Base-by-base conservation (phyloP, 2,888 invertebrate genomes). In the Epistrophella euchroma region DNA sequence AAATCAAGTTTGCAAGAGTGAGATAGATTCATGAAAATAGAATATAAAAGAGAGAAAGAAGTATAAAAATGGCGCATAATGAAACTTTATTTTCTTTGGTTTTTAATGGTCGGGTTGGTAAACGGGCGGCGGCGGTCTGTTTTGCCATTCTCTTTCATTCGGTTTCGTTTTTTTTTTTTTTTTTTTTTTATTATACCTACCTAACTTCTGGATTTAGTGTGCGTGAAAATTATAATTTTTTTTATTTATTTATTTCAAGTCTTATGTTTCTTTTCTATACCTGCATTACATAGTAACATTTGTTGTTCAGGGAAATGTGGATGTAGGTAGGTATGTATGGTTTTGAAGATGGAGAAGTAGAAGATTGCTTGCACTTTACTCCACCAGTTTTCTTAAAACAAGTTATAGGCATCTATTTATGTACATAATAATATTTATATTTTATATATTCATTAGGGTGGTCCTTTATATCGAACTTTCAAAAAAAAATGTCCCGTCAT, bases 21-120 rank as follows among this genome's bases (percentile, higher is more conserved):
- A 71, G 66, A 76, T 5, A 19, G 32, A 13, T 22, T 10, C 19
- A 45, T 45, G 15, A 17, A 15, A 40, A 47, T 22, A 47, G 13
- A 55, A 55, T 47, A 17, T 5, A 7, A 10, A 32, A 66, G 37
- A 52, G 66, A 19, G 52, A 52, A 40, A 43, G 25, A 43, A 72
- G 56, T 58, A 77, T 52, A 66, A 76, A 82, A 77, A 82, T 82
- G 77, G 82, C 66, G 77, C 82, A 82, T 77, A 82, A 82, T 73
- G 43, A 77, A 82, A 82, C 66, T 77, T 82, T 77, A 72, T 82
- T 82, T 82, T 82, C 58, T 73, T 77, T 60, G 56, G 32, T 13
- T 58, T 58, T 60, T 58, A 28, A 2, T 22, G 40, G 37, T 9
- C 11, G 15, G 58, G 50, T n/a, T n/a, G n/a, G n/a, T 28, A 56